Conservation (phyloP, 2,797 vertebrate species). For the Alcedo atthis region DNA sequence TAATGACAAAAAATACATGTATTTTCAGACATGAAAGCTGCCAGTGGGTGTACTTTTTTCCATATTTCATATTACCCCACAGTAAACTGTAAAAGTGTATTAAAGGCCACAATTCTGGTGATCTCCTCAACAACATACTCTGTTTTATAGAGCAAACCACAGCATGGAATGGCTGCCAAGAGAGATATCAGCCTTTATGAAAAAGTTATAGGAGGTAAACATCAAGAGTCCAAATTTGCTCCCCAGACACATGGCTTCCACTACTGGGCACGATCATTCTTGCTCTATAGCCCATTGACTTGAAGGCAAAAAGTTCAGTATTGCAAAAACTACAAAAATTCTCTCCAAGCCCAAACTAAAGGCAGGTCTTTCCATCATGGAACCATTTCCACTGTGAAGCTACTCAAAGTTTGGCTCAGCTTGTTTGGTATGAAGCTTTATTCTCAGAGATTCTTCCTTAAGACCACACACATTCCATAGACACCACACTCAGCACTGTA, state of each 20-base stretch:
- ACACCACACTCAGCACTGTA: fast-evolving
- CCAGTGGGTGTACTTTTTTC: not conserved
- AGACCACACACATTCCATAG: fast-evolving
- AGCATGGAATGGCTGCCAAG: not conserved
- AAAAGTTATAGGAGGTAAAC: not conserved
- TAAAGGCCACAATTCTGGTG: not conserved
- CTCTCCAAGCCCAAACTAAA: not conserved
- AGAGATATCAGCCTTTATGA: not conserved
- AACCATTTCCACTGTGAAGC: not conserved
- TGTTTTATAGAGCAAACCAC: not conserved
- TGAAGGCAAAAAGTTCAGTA: not conserved
- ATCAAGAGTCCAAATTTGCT: not conserved
- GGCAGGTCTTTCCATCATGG: not conserved
- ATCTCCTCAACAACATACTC: not conserved
- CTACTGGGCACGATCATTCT: not conserved
- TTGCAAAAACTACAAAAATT: not conserved
- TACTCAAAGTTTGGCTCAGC: not conserved
- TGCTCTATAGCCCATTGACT: not conserved
- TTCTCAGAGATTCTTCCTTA: not conserved
- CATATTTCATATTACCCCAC: not conserved
- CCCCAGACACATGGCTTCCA: not conserved
- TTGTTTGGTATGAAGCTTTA: not conserved
- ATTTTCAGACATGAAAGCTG: not conserved
- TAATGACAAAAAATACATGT: not conserved
- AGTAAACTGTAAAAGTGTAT: not conserved